Percentiles rank a stretch among this genome's conserved stretches.
Conservation (phyloP, 2,113 vertebrate species). For the Crotophaga sulcirostris region DNA sequence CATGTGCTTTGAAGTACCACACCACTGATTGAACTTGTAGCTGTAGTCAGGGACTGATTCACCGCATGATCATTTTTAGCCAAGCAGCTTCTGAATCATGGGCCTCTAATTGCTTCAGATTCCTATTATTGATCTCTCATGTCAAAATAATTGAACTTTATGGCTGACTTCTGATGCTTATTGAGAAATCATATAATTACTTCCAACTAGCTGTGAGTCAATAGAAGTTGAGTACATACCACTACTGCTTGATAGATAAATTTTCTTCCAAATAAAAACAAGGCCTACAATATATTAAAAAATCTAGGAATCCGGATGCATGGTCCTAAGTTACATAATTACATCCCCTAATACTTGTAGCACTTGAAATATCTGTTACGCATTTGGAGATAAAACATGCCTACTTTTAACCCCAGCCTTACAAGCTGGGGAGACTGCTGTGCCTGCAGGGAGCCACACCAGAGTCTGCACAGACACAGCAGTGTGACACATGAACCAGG, state of each 20-base stretch:
- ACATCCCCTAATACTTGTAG: background rate
- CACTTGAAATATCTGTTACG: background rate
- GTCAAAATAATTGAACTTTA: conserved; percentile 64
- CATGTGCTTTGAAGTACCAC: background rate
- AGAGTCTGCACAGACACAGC: background rate
- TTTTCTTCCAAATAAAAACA: background rate
- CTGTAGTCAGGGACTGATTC: background rate
- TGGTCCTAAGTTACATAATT: background rate
- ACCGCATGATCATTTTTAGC: background rate
- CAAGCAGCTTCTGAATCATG: conserved; percentile 14
- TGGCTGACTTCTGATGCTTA: conserved; percentile 46
- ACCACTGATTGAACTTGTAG: background rate
- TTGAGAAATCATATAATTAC: conserved; percentile 61
- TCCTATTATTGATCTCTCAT: conserved; percentile 55
- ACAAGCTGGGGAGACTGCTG: background rate
- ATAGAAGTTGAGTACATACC: background rate
- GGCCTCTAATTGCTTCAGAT: conserved; percentile 41
- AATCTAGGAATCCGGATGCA: background rate
- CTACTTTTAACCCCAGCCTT: background rate
- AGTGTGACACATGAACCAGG: background rate
- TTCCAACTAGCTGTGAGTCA: conserved; percentile 30
- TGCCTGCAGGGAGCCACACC: background rate
- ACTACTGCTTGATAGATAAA: background rate
- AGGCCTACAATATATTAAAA: background rate
- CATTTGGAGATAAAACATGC: background rate